Conservation (phyloP, 30 jellyfish, hydroid and myxozoan species). For the Turritopsis rubra region DNA sequence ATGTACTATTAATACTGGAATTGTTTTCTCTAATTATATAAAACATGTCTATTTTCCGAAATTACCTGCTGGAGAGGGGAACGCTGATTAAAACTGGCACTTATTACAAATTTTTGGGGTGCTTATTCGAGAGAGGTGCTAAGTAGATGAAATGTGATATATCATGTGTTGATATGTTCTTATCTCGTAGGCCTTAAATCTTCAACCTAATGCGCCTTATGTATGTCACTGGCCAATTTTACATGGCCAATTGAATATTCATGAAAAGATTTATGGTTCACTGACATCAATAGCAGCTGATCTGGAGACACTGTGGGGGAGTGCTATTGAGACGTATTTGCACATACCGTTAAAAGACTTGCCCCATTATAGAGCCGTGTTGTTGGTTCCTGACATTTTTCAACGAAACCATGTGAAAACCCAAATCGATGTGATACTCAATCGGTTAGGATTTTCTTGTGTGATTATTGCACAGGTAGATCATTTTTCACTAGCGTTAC, state of each 20-base stretch:
- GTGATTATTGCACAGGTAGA: constrained; percentile 88
- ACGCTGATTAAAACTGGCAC: no score
- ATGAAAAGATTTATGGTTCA: constrained; percentile 84
- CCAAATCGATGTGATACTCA: constrained; percentile 50
- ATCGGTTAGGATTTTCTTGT: constrained; percentile 71
- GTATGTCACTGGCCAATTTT: constrained; percentile 66
- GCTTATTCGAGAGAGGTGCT: no score
- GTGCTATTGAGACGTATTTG: constrained; percentile 75
- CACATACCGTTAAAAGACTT: constrained; percentile 90
- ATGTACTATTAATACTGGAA: no score
- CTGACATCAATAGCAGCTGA: constrained; percentile 72
- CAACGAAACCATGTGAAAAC: constrained; percentile 63
- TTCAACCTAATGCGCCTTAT: constrained; percentile 91
- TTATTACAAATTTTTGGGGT: no score
- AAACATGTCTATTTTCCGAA: no score
- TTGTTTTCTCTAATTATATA: no score
- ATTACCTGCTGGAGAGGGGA: no score
- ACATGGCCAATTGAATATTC: constrained; percentile 75
- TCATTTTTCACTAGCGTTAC: background rate
- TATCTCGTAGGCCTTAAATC: constrained; percentile 66
- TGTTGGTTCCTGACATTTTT: constrained; percentile 85
- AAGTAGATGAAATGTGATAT: no score
- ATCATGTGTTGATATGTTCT: no score
- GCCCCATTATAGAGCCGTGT: constrained; percentile 72
- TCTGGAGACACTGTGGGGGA: constrained; percentile 79